These are phyloP conservation scores for Oligia fasciuncula DNA, from an alignment of 2,888 invertebrate species.

Conservation along the genomic window DNA sequence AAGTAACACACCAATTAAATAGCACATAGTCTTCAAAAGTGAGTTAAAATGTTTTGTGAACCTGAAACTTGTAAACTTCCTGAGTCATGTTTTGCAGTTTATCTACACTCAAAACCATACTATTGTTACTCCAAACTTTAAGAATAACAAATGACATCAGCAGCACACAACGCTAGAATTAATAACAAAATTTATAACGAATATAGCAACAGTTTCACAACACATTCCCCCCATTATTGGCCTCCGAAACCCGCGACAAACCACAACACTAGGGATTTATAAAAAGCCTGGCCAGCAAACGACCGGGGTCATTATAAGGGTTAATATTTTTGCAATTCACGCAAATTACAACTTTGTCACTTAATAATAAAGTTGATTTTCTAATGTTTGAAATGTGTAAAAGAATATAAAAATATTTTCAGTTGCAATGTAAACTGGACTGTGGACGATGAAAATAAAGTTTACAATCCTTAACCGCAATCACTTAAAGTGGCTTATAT, in stretches of 20 bases:
- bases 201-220: constrained; percentile 19
- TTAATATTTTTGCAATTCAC: constrained; percentile 37
- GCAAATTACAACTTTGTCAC: constrained; percentile 4
- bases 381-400: neutral
- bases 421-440: constrained; percentile 16
- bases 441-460: constrained; percentile 13
- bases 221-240: constrained; percentile 9
- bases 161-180: neutral
- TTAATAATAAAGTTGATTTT: neutral
- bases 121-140: constrained; percentile 12
- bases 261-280: constrained; percentile 60
- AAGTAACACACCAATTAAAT: neutral
- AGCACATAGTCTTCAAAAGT: neutral
- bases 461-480: constrained; percentile 7
- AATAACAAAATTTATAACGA: constrained; percentile 19
- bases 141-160: constrained; percentile 12
- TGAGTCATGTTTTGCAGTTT: neutral
- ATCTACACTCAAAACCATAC: constrained; percentile 4
- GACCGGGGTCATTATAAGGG: constrained; percentile 72
- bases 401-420: neutral
- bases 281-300: constrained; percentile 69
- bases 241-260: constrained; percentile 25
- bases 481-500: neutral
- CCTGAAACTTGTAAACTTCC: too few relatives aligned
- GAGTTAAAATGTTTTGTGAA: neutral